phyloP scores from a whole-genome alignment of 2,113 vertebrate genomes.

The Syngnathoides biaculeatus region DNA sequence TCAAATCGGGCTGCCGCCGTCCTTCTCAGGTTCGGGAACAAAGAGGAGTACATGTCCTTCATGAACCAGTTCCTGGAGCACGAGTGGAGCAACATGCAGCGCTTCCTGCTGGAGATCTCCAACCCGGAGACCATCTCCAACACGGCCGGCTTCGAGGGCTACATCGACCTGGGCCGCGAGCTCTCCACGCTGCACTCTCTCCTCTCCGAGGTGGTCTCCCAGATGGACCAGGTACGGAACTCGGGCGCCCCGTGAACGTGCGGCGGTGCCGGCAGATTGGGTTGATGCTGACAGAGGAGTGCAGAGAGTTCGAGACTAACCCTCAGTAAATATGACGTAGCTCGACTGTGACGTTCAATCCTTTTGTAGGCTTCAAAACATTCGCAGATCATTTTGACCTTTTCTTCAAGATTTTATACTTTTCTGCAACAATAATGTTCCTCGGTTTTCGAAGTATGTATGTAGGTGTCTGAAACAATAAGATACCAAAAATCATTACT shows the following conservation, averaged over 20 bases:
- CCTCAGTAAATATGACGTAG: background rate
- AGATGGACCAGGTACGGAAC: slow-evolving; percentile 86
- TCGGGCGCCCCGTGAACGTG: background rate
- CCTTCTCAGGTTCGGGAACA: slow-evolving; percentile 86
- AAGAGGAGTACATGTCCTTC: slow-evolving; percentile 98
- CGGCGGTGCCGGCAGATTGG: background rate
- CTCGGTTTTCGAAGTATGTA: no score
- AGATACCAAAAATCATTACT: no score
- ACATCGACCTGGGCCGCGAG: slow-evolving; percentile 93
- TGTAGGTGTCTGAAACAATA: no score
- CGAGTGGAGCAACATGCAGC: slow-evolving; percentile 96
- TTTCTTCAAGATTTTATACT: no score
- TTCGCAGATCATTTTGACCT: no score
- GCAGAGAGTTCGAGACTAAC: background rate
- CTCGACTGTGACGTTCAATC: no score
- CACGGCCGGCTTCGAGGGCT: slow-evolving; percentile 94
- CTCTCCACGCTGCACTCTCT: slow-evolving; percentile 91
- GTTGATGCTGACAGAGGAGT: background rate
- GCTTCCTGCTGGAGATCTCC: slow-evolving; percentile 93
- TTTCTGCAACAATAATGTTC: no score
- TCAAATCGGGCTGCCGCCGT: background rate
- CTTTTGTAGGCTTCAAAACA: no score
- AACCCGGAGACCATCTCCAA: slow-evolving; percentile 95
- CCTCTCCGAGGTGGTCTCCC: slow-evolving; percentile 88
- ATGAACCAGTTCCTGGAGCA: slow-evolving; percentile 98